Evolutionary conservation across 2,113 vertebrate species (phyloP).

Genomic region (Malurus alboscapulatus): DNA sequence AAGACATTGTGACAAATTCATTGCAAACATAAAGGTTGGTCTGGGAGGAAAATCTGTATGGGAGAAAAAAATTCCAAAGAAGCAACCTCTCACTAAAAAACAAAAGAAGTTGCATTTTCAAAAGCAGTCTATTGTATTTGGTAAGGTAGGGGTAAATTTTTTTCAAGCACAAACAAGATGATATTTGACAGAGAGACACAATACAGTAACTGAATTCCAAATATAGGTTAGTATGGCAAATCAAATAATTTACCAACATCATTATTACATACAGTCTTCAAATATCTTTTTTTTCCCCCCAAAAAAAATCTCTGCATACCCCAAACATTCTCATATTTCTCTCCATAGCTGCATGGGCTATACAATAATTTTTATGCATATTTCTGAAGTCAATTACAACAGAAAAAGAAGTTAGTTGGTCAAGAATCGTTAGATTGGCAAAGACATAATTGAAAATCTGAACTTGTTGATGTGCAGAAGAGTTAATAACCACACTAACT

Average conservation of each 20-base stretch:
- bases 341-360: background rate
- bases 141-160: background rate
- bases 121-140: background rate
- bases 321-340: background rate
- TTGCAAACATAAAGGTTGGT: background rate
- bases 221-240: background rate
- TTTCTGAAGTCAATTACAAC: background rate
- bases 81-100: background rate
- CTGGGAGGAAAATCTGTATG: background rate
- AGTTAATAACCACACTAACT: background rate
- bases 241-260: background rate
- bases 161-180: background rate
- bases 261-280: background rate
- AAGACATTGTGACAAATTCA: background rate
- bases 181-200: background rate
- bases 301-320: background rate
- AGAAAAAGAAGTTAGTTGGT: background rate
- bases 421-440: background rate
- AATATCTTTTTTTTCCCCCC: background rate
- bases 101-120: background rate
- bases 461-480: background rate
- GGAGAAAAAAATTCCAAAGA: background rate
- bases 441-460: background rate
- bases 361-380: background rate
- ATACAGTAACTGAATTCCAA: background rate